These are phyloP conservation scores for Lasiommata megera DNA, from an alignment of 2,888 invertebrate genomes.

Conservation along the genomic window DNA sequence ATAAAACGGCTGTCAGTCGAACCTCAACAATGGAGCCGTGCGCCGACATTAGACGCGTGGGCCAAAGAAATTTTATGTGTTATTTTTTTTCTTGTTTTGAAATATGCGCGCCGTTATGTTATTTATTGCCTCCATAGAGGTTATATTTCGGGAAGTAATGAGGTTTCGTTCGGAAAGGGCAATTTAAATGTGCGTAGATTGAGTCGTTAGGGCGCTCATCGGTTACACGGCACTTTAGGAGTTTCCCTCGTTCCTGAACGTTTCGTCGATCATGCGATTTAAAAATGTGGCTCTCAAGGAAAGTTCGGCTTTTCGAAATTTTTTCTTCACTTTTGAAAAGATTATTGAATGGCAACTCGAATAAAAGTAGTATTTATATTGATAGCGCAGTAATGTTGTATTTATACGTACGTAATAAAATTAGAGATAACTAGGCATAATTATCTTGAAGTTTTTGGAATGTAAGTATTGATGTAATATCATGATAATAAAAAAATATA, in stretches of 20 bases:
- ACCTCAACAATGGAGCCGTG: slow-evolving; percentile 50
- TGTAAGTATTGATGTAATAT: no score
- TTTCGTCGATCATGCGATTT: slow-evolving; percentile 33
- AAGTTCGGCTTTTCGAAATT: slow-evolving; percentile 2
- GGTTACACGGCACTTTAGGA: slow-evolving; percentile 47
- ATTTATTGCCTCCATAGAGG: slow-evolving; percentile 80
- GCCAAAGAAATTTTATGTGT: slow-evolving; percentile 78
- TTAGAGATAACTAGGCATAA: no score
- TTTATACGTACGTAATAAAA: no score
- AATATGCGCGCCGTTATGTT: slow-evolving; percentile 79
- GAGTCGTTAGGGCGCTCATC: slow-evolving; percentile 68
- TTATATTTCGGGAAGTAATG: slow-evolving; percentile 80
- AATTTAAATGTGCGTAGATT: slow-evolving; percentile 79
- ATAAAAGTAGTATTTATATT: no score
- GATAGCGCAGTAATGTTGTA: no score
- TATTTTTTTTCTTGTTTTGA: slow-evolving; percentile 79
- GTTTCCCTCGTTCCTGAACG: slow-evolving; percentile 45
- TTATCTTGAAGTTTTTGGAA: no score
- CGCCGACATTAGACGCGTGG: slow-evolving; percentile 70
- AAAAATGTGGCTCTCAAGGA: slow-evolving; percentile 18
- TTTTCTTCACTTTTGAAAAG: no score
- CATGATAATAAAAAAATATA: no score
- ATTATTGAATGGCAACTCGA: no score
- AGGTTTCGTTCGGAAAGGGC: slow-evolving; percentile 80
- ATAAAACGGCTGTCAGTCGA: slow-evolving; percentile 1